Evolutionary conservation across 2,888 invertebrate species (phyloP).

Genomic region (Boloria selene): DNA sequence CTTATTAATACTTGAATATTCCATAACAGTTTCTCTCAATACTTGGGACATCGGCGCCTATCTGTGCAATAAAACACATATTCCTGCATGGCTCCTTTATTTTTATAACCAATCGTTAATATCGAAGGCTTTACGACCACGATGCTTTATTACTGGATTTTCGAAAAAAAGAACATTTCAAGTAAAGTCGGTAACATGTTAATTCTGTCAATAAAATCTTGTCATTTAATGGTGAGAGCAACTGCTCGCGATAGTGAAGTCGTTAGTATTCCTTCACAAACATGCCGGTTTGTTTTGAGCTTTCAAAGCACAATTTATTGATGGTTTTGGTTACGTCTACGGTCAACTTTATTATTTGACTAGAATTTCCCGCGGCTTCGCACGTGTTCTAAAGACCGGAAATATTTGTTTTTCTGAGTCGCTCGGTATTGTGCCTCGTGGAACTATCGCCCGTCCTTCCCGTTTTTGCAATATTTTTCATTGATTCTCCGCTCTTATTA

Average conservation of each 20-base stretch:
- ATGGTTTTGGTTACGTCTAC: background rate
- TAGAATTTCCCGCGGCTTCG: too few species aligned
- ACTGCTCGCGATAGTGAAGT: slow-evolving; percentile 31
- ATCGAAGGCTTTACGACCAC: slow-evolving; percentile 71
- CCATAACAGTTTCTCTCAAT: slow-evolving; percentile 12
- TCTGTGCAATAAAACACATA: slow-evolving; percentile 67
- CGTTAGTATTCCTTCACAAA: slow-evolving; percentile 27
- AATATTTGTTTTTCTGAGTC: too few species aligned
- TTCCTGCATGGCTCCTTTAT: slow-evolving; percentile 66
- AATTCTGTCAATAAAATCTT: slow-evolving; percentile 69
- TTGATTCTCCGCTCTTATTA: too few species aligned
- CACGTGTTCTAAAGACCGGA: too few species aligned
- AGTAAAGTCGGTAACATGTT: slow-evolving; percentile 71
- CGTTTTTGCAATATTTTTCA: too few species aligned
- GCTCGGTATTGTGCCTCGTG: too few species aligned
- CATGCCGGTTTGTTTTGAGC: slow-evolving; percentile 25
- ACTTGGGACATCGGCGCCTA: slow-evolving; percentile 63
- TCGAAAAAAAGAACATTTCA: slow-evolving; percentile 56
- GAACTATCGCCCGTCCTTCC: too few species aligned
- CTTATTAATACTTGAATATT: too few species aligned
- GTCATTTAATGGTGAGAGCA: slow-evolving; percentile 37
- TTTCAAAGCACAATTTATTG: background rate
- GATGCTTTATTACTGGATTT: slow-evolving; percentile 69
- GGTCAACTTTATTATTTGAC: too few species aligned
- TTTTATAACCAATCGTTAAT: slow-evolving; percentile 76